These are phyloP conservation scores for Strigops habroptila DNA, from an alignment of 2,113 vertebrate species.

Conservation along the genomic window DNA sequence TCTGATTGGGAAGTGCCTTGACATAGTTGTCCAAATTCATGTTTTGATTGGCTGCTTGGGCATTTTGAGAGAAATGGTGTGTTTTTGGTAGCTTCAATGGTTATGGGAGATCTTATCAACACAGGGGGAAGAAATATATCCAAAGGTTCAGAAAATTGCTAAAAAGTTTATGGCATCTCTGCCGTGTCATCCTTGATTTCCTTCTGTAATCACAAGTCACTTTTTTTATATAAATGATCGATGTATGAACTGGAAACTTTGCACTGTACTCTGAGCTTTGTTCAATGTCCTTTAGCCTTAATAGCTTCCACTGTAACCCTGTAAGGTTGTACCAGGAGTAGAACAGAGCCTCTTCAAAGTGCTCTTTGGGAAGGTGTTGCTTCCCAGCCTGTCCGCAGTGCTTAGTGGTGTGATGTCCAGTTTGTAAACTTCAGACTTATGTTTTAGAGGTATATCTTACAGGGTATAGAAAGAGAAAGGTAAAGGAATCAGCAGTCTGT, in stretches of 20 bases:
- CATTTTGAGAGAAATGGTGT: not conserved
- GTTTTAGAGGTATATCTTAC: not conserved
- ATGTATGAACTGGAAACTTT: not conserved
- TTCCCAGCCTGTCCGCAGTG: not conserved
- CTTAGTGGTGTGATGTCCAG: not conserved
- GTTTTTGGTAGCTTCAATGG: not conserved
- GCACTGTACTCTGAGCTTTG: not conserved
- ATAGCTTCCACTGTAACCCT: not conserved
- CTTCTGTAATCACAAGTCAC: not conserved
- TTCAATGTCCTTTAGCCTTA: not conserved
- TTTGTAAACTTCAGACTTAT: not conserved
- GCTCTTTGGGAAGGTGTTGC: not conserved
- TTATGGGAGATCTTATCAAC: not conserved
- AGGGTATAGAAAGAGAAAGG: not conserved
- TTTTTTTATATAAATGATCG: not conserved
- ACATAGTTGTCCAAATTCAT: not conserved
- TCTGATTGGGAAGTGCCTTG: not conserved
- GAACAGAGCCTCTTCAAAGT: not conserved
- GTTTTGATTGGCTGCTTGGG: not conserved
- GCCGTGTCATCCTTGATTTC: fast-evolving
- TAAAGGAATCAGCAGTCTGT: not conserved
- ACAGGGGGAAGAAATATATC: not conserved
- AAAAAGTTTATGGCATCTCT: not conserved
- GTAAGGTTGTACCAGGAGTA: not conserved
- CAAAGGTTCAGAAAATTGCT: not conserved